Conservation (phyloP, 2,888 invertebrate species). For the Tridacna gigas region DNA sequence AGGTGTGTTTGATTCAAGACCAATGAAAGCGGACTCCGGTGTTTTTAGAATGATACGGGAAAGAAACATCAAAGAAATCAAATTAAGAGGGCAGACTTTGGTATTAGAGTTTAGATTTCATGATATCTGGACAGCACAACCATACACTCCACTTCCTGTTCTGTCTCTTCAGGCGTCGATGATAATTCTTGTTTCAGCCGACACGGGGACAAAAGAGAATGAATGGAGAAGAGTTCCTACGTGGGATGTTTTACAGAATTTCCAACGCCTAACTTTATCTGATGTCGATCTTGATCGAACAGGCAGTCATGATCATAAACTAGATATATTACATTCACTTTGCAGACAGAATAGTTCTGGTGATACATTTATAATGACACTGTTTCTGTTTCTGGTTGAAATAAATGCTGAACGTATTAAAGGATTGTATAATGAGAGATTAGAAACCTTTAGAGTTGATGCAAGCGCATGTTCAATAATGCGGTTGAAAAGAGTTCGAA, state of each 20-base stretch:
- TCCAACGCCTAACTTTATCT: neutral
- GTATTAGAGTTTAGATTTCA: neutral
- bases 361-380: neutral
- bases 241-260: neutral
- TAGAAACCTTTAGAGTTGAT: neutral
- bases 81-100: neutral
- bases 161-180: neutral
- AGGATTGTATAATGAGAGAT: neutral
- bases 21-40: neutral
- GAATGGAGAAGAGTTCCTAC: neutral
- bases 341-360: neutral
- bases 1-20: neutral
- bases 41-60: neutral
- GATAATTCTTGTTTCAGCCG: neutral
- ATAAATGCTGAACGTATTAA: neutral
- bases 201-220: neutral
- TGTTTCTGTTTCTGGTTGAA: neutral
- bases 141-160: neutral
- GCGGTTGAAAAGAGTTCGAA: neutral
- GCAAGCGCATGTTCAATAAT: neutral
- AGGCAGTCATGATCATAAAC: neutral
- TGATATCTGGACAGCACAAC: neutral
- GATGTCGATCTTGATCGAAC: neutral
- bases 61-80: neutral
- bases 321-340: neutral